Conservation (phyloP, 2,888 invertebrate species). For the Caenorhabditis sp. region DNA sequence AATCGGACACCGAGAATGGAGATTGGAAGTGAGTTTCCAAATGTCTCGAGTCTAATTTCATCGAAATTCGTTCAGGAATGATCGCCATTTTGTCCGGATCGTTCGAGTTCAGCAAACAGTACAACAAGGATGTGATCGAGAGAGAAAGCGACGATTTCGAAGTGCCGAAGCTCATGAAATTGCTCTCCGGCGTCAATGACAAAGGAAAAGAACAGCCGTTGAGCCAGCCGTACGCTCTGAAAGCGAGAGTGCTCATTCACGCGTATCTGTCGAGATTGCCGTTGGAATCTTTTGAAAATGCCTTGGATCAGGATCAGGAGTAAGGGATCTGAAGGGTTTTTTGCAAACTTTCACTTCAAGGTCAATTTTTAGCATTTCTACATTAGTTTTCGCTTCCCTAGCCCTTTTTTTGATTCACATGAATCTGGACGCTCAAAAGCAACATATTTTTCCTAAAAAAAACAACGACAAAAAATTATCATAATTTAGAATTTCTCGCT, state of each 20-base stretch:
- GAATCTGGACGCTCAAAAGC: too few relatives aligned
- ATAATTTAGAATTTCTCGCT: not conserved
- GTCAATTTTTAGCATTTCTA: not conserved
- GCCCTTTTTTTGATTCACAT: too few relatives aligned
- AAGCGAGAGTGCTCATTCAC: conserved; percentile 92
- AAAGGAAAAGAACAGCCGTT: conserved; percentile 96
- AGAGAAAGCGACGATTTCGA: conserved; percentile 94
- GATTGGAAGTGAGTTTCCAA: too few relatives aligned
- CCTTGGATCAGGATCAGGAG: conserved; percentile 60
- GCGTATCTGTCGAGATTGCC: conserved; percentile 91
- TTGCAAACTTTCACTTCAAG: not conserved
- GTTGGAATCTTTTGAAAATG: conserved; percentile 71
- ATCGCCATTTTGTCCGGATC: conserved; percentile 97
- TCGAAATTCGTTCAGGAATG: too few relatives aligned
- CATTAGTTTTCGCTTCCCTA: too few relatives aligned
- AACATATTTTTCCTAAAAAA: too few relatives aligned
- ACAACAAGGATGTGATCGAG: conserved; percentile 94
- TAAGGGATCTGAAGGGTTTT: conserved; percentile 5
- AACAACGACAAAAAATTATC: too few relatives aligned
- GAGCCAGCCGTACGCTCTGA: conserved; percentile 83
- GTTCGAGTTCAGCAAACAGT: conserved; percentile 93
- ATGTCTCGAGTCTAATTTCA: too few relatives aligned
- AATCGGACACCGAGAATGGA: conserved; percentile 96
- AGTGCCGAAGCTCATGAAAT: conserved; percentile 90
- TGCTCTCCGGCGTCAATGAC: conserved; percentile 90